These are phyloP conservation scores for Catocala fraxini DNA, from an alignment of 2,888 invertebrate species.

Conservation along the genomic window DNA sequence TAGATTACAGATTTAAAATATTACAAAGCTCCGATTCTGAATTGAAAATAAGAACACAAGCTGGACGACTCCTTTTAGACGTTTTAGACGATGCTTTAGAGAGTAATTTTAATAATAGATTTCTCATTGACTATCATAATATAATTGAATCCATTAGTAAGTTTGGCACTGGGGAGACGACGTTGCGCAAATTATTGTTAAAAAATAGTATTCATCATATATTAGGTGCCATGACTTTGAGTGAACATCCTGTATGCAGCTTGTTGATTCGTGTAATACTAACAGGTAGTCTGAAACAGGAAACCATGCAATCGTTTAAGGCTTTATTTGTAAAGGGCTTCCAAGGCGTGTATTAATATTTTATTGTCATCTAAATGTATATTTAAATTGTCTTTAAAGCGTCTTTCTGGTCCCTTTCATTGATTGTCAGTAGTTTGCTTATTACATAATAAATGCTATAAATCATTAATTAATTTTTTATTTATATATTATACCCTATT, in stretches of 20 bases:
- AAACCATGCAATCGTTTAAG: background rate
- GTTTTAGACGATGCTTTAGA: conserved; percentile 5
- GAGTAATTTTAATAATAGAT: background rate
- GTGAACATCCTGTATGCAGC: background rate
- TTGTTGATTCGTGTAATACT: background rate
- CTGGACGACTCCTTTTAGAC: conserved; percentile 9
- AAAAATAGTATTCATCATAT: background rate
- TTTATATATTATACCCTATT: no score
- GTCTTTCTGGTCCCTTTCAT: no score
- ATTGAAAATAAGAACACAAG: conserved; percentile 8
- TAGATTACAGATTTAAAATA: conserved; percentile 9
- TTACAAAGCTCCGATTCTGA: background rate
- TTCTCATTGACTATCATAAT: background rate
- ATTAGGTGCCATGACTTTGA: background rate
- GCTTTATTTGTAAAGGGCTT: background rate
- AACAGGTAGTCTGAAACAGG: background rate
- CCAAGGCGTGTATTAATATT: background rate
- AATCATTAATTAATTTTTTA: no score
- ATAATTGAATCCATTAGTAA: background rate
- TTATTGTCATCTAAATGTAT: no score
- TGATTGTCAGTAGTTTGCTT: no score
- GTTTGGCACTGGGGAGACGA: background rate
- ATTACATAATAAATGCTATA: no score
- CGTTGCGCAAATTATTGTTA: background rate
- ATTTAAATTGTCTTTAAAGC: no score